Percentiles rank a stretch among this genome's conserved stretches.
Conservation (phyloP, 2,113 vertebrate species). For the Bubo bubo region DNA sequence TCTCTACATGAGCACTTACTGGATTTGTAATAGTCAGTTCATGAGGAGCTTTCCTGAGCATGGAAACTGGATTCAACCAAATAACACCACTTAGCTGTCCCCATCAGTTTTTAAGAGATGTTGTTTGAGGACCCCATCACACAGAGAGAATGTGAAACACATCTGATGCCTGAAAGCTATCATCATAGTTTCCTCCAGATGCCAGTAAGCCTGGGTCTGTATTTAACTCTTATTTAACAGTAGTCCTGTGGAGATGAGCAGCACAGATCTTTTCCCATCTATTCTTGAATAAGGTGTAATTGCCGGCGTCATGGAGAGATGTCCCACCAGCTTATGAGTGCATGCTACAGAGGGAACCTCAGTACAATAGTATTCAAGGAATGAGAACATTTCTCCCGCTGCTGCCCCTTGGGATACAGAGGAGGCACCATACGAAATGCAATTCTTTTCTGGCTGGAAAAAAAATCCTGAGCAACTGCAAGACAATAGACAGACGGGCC, state of each 20-base stretch:
- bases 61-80: not conserved
- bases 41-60: not conserved
- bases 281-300: not conserved
- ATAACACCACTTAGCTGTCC: not conserved
- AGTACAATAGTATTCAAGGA: conserved; percentile 5
- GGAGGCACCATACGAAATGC: conserved; percentile 23
- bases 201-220: not conserved
- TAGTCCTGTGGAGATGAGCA: not conserved
- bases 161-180: not conserved
- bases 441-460: conserved; percentile 16
- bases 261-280: conserved; percentile 19
- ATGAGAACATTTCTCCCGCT: conserved; percentile 64
- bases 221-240: conserved; percentile 41
- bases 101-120: not conserved
- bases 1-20: not conserved
- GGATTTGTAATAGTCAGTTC: not conserved
- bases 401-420: conserved; percentile 36
- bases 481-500: conserved; percentile 29
- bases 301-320: conserved; percentile 25
- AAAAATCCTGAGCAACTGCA: not conserved
- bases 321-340: conserved; percentile 20
- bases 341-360: conserved; percentile 27
- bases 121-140: not conserved
- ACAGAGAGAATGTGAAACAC: not conserved
- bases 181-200: not conserved